Percentiles rank a stretch among this genome's conserved stretches.
Evolutionary conservation across 2,888 invertebrate genomes (phyloP).

Genomic region (Troides aeacus): DNA sequence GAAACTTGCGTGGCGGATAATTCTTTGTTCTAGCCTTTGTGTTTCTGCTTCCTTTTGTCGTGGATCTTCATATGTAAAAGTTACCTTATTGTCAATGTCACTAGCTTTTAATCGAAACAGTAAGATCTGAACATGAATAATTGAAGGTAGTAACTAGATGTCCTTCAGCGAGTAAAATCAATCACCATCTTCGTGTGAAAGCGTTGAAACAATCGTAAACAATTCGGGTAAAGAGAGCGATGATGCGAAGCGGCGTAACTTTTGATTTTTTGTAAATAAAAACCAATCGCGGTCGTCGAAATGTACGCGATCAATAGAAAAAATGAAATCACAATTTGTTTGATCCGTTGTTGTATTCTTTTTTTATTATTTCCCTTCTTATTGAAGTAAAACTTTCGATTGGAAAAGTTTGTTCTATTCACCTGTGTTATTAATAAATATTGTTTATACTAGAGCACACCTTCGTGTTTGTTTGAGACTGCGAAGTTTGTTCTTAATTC

Average conservation of each 20-base stretch:
- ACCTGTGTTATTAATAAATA: constrained; percentile 8
- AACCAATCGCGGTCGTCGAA: constrained; percentile 6
- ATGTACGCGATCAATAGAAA: background rate
- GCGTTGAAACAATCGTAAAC: background rate
- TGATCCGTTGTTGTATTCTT: background rate
- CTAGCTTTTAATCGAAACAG: no score
- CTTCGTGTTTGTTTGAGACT: background rate
- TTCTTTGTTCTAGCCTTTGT: no score
- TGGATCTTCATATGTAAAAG: no score
- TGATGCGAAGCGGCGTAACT: background rate
- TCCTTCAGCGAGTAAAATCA: no score
- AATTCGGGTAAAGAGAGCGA: background rate
- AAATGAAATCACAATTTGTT: constrained; percentile 5
- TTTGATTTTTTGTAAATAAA: background rate
- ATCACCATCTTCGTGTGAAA: background rate
- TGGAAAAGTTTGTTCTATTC: constrained; percentile 6
- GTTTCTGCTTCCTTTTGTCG: no score
- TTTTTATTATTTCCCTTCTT: constrained; percentile 4
- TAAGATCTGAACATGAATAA: no score
- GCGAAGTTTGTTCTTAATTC: background rate
- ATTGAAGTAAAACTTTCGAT: background rate
- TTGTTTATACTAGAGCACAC: constrained; percentile 1
- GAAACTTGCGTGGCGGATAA: no score
- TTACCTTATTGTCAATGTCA: no score
- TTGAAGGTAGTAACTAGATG: no score